phyloP scores from a whole-genome alignment of 2,888 invertebrate genomes.

The Bombylius major region DNA sequence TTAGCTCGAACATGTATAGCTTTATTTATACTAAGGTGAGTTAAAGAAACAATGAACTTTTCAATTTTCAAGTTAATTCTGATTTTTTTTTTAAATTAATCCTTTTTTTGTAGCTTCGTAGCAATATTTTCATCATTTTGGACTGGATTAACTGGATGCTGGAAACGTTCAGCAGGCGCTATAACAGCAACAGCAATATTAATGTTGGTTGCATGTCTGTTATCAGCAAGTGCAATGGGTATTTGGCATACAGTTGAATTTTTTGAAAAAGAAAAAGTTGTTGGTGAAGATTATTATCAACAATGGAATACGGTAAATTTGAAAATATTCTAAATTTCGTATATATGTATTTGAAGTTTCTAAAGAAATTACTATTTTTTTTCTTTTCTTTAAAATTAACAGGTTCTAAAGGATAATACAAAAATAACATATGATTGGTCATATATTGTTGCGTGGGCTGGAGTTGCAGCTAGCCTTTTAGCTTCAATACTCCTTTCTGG shows the following conservation, averaged over 20 bases:
- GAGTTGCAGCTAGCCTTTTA: slow-evolving; percentile 81
- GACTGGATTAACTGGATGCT: slow-evolving; percentile 93
- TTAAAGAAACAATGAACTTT: slow-evolving; percentile 1
- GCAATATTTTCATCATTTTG: slow-evolving; percentile 88
- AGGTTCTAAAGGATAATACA: slow-evolving; percentile 77
- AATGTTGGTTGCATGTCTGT: slow-evolving; percentile 50
- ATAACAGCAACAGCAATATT: slow-evolving; percentile 83
- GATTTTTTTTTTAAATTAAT: neutral
- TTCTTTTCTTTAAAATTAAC: no score
- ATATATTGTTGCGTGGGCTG: slow-evolving; percentile 94
- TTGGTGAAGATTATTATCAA: slow-evolving; percentile 84
- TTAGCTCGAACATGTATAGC: slow-evolving; percentile 90
- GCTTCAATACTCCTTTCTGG: slow-evolving; percentile 87
- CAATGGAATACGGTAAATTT: slow-evolving; percentile 75
- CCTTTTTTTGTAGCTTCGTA: slow-evolving; percentile 53
- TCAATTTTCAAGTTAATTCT: slow-evolving; percentile 8
- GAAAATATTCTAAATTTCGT: neutral
- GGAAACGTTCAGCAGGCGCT: slow-evolving; percentile 87
- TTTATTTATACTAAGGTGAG: slow-evolving; percentile 62
- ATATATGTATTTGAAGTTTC: neutral
- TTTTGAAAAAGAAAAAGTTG: slow-evolving; percentile 86
- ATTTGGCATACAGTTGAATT: slow-evolving; percentile 94
- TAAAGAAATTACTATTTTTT: neutral
- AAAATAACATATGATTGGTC: slow-evolving; percentile 91
- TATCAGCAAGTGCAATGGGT: slow-evolving; percentile 90